Evolutionary conservation across 2,888 invertebrate genomes (phyloP).

Genomic region (Ischnura elegans): DNA sequence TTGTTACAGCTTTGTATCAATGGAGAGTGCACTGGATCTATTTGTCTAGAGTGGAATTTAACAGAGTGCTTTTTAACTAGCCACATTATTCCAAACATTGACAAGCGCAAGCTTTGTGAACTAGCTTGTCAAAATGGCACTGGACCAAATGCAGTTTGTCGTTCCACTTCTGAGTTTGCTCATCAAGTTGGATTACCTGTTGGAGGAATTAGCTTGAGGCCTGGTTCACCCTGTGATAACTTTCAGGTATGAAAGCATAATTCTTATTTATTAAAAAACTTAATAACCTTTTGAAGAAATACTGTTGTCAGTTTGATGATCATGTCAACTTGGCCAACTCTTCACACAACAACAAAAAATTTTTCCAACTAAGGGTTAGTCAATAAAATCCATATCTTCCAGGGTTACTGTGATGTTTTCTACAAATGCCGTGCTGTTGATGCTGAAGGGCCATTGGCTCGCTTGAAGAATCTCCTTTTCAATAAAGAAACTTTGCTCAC

Average conservation of each 20-base stretch:
- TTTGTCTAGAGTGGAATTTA: constrained; percentile 96
- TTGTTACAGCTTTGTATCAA: constrained; percentile 87
- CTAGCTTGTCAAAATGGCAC: constrained; percentile 96
- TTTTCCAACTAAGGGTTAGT: too few relatives aligned
- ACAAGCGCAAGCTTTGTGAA: constrained; percentile 94
- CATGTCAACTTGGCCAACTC: too few relatives aligned
- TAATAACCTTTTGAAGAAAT: too few relatives aligned
- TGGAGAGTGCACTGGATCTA: constrained; percentile 96
- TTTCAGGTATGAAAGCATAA: constrained; percentile 85
- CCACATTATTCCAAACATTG: constrained; percentile 85
- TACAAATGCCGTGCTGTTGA: constrained; percentile 98
- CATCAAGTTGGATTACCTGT: constrained; percentile 85
- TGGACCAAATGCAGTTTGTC: constrained; percentile 84
- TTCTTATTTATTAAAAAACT: neutral
- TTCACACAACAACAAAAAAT: too few relatives aligned
- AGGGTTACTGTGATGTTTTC: constrained; percentile 99
- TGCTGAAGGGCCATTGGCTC: constrained; percentile 97
- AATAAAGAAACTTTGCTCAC: constrained; percentile 93
- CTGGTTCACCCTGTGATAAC: constrained; percentile 99
- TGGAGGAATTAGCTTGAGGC: constrained; percentile 92
- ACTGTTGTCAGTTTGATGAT: too few relatives aligned
- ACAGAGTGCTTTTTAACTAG: constrained; percentile 96
- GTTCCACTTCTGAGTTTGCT: constrained; percentile 93
- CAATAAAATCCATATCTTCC: constrained; percentile 73
- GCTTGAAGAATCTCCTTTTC: constrained; percentile 96